Percentiles rank a stretch among this genome's conserved stretches.
These are phyloP conservation scores for Pardosa pseudoannulata DNA, from an alignment of 2,888 invertebrate genomes.

Conservation along the genomic window DNA sequence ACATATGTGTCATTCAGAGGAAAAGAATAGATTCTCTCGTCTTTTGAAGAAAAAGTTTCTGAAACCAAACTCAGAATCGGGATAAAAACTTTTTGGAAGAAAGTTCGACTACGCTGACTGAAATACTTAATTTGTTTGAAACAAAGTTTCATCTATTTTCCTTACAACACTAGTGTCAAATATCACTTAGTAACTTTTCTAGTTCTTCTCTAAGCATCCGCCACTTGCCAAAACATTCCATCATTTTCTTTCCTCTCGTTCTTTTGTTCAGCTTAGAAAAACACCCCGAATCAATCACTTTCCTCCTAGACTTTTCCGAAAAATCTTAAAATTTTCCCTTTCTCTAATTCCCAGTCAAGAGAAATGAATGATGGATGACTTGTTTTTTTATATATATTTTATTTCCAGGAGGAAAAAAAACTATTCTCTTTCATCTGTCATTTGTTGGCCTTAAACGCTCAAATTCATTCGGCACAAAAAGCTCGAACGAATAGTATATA, in stretches of 20 bases:
- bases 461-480: neutral
- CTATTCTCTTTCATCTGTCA: conserved; percentile 10
- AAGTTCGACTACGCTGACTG: too few relatives aligned
- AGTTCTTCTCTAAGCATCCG: neutral
- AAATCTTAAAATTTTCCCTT: conserved; percentile 12
- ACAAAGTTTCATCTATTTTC: conserved; percentile 8
- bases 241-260: neutral
- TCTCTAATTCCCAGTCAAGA: conserved; percentile 7
- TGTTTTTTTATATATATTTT: neutral
- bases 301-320: neutral
- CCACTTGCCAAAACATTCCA: neutral
- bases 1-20: too few relatives aligned
- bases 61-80: too few relatives aligned
- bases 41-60: too few relatives aligned
- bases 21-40: too few relatives aligned
- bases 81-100: too few relatives aligned
- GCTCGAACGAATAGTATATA: neutral
- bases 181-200: conserved; percentile 9
- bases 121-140: conserved; percentile 9
- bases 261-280: conserved; percentile 1
- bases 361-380: conserved; percentile 13
- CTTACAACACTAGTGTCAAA: conserved; percentile 8
- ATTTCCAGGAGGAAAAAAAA: neutral
- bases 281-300: conserved; percentile 12
- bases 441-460: conserved; percentile 10